Evolutionary conservation across 2,113 vertebrate species (phyloP).

Genomic region (Panthera uncia): DNA sequence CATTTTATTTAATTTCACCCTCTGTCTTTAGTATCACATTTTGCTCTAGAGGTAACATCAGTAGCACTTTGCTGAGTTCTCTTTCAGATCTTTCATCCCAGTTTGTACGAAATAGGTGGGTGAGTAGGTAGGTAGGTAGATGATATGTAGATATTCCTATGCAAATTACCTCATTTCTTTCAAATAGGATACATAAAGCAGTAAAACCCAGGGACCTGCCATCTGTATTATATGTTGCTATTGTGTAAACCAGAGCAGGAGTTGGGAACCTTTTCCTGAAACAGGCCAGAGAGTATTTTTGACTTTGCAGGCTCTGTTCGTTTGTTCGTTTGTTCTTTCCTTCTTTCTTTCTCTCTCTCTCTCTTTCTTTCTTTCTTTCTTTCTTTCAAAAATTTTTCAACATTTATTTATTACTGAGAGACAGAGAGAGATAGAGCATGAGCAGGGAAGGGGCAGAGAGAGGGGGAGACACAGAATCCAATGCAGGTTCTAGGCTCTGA

Average conservation of each 20-base stretch:
- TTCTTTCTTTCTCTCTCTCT: too few species aligned
- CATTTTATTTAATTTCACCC: background rate
- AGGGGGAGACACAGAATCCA: too few species aligned
- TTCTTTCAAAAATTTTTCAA: too few species aligned
- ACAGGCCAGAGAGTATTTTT: background rate
- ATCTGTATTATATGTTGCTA: rapidly evolving
- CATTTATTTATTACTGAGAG: too few species aligned
- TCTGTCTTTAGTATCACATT: background rate
- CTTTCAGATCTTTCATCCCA: background rate
- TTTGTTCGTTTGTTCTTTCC: too few species aligned
- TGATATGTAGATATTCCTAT: background rate
- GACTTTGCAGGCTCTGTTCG: background rate
- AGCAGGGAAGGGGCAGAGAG: too few species aligned
- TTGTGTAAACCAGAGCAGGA: background rate
- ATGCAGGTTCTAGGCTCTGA: too few species aligned
- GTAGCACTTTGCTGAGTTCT: background rate
- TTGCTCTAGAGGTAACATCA: background rate
- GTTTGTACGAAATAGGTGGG: background rate
- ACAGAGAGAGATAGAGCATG: too few species aligned
- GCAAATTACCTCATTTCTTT: background rate
- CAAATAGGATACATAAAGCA: background rate
- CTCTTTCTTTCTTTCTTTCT: too few species aligned
- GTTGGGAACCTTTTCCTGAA: background rate
- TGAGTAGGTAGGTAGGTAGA: background rate
- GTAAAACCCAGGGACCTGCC: background rate